A percentile compares a stretch with the other conserved stretches of the same genome.
Evolutionary conservation across 2,888 invertebrate species (phyloP).

Genomic region (Agrenia bidenticulata): DNA sequence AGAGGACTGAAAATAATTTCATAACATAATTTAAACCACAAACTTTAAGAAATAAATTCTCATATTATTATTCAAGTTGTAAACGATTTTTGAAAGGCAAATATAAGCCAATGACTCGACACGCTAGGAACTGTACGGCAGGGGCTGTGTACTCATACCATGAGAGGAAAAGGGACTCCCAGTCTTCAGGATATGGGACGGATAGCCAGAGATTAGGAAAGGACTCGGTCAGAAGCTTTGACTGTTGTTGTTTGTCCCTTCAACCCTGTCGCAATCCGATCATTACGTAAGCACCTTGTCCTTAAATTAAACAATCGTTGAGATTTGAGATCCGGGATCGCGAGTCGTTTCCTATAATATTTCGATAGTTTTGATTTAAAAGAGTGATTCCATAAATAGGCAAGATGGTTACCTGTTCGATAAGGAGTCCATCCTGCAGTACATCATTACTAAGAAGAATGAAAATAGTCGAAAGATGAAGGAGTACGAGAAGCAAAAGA

Average conservation of each 20-base stretch:
- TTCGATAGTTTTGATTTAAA: neutral
- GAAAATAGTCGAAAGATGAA: slow-evolving; percentile 86
- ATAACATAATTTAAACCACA: no score
- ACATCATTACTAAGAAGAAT: slow-evolving; percentile 89
- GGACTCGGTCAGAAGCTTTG: slow-evolving; percentile 92
- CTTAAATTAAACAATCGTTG: neutral
- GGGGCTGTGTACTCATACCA: slow-evolving; percentile 98
- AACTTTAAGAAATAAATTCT: no score
- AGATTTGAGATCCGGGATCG: no score
- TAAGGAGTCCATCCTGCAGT: slow-evolving; percentile 93
- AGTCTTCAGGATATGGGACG: slow-evolving; percentile 75
- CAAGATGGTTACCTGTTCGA: slow-evolving; percentile 93
- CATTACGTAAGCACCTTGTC: slow-evolving; percentile 66
- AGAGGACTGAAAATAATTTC: no score
- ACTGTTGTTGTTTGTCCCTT: slow-evolving; percentile 93
- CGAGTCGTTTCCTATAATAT: neutral
- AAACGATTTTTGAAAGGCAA: no score
- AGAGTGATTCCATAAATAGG: no score
- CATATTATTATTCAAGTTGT: no score
- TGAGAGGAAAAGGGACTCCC: slow-evolving; percentile 94
- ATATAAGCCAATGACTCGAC: slow-evolving; percentile 85
- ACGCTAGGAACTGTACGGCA: slow-evolving; percentile 97
- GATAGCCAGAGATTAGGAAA: slow-evolving; percentile 83
- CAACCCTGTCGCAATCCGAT: slow-evolving; percentile 95
- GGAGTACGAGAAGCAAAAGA: slow-evolving; percentile 85